These are phyloP conservation scores for Forbesichthys agassizii DNA, from an alignment of 2,113 vertebrate genomes.

Conservation along the genomic window DNA sequence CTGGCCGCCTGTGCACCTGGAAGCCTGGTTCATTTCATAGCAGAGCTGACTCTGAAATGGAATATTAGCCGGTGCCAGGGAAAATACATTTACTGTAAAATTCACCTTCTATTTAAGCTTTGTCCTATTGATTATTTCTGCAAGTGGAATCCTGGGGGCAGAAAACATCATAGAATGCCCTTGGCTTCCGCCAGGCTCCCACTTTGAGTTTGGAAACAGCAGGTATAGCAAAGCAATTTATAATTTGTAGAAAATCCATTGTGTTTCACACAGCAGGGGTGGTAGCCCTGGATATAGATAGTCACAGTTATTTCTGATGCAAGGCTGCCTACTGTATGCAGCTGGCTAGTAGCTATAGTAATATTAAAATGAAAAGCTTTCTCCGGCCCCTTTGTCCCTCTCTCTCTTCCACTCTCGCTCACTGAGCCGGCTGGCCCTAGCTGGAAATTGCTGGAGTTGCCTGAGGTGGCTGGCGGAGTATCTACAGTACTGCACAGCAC, in stretches of 20 bases:
- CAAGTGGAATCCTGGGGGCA: conserved; percentile 13
- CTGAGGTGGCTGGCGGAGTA: conserved; percentile 56
- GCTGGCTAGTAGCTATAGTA: conserved; percentile 55
- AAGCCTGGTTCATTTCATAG: conserved; percentile 19
- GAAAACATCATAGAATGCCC: conserved; percentile 8
- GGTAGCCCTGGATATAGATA: conserved; percentile 25
- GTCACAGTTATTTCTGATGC: conserved; percentile 41
- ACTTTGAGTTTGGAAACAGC: conserved; percentile 7
- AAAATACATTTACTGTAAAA: conserved; percentile 20
- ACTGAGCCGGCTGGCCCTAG: conserved; percentile 49
- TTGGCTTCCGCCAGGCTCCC: conserved; percentile 9
- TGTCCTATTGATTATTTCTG: conserved; percentile 31
- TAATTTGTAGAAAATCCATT: conserved; percentile 40
- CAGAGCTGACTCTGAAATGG: conserved; percentile 14
- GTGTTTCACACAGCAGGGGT: conserved; percentile 43
- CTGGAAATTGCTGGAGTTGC: conserved; percentile 64
- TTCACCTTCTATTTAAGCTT: conserved; percentile 16
- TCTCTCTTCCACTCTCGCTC: conserved; percentile 40
- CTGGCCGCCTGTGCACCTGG: conserved; percentile 12
- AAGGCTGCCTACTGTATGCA: conserved; percentile 28
- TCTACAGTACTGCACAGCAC: conserved; percentile 54
- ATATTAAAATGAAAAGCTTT: conserved; percentile 54
- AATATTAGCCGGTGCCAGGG: conserved; percentile 14
- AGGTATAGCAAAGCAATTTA: conserved; percentile 28
- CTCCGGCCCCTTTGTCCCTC: conserved; percentile 53